These are phyloP conservation scores for Tylochromis polylepis DNA, from an alignment of 2,113 vertebrate species.

Conservation along the genomic window DNA sequence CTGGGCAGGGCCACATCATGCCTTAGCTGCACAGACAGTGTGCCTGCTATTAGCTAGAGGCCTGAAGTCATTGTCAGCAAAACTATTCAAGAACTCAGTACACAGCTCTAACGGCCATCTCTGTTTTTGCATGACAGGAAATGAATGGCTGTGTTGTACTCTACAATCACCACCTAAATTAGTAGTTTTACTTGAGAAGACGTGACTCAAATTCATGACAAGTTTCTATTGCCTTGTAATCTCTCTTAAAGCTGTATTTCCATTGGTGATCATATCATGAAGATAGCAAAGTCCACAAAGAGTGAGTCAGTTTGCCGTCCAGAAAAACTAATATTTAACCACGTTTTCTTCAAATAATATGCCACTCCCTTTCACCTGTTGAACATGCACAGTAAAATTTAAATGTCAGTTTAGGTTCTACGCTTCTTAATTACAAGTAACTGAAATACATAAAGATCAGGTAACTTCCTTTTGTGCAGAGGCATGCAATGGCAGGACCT, in stretches of 20 bases:
- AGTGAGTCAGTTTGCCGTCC: neutral
- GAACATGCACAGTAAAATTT: neutral
- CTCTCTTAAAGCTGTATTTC: neutral
- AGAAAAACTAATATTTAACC: slow-evolving; percentile 48
- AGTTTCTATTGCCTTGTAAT: slow-evolving; percentile 6
- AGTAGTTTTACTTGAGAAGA: neutral
- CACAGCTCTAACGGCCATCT: neutral
- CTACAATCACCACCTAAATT: neutral
- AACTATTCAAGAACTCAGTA: slow-evolving; percentile 4
- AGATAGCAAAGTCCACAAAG: slow-evolving; percentile 45
- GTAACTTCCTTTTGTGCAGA: neutral
- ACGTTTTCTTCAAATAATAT: neutral
- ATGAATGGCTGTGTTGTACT: slow-evolving; percentile 9
- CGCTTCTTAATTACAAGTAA: neutral
- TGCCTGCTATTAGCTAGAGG: neutral
- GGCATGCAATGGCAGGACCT: neutral
- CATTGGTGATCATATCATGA: neutral
- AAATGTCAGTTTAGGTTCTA: neutral
- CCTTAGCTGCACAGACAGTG: neutral
- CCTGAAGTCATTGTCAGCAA: neutral
- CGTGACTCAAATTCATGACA: neutral
- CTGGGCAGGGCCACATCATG: slow-evolving; percentile 26
- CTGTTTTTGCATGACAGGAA: neutral
- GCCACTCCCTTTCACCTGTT: neutral
- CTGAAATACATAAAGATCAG: neutral